phyloP scores from a whole-genome alignment of 2,888 invertebrate genomes.

The Hermaeophaga mercurialis region DNA sequence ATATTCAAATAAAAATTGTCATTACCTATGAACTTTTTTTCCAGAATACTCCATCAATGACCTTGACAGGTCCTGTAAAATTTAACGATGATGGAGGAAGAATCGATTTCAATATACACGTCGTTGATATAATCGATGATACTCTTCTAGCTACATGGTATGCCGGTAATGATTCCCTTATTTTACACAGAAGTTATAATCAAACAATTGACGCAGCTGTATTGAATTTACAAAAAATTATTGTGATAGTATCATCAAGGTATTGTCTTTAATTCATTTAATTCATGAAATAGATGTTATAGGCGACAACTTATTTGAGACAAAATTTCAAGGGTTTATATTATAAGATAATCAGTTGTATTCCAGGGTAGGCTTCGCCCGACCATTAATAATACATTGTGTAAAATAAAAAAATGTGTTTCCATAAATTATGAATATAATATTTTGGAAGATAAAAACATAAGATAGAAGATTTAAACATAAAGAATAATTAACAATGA shows the following conservation, averaged over 20 bases:
- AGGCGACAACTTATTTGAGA: too few relatives aligned
- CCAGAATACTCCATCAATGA: constrained; percentile 52
- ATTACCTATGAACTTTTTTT: constrained; percentile 4
- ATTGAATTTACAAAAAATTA: constrained; percentile 59
- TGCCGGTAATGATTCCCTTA: constrained; percentile 42
- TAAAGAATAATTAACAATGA: too few relatives aligned
- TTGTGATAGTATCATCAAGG: constrained; percentile 65
- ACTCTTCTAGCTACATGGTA: constrained; percentile 63
- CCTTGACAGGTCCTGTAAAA: constrained; percentile 67
- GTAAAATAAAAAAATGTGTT: too few relatives aligned
- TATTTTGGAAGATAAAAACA: too few relatives aligned
- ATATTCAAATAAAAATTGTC: not conserved
- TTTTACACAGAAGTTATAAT: constrained; percentile 46
- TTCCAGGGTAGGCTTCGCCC: too few relatives aligned
- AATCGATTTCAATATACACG: constrained; percentile 64
- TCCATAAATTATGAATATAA: too few relatives aligned
- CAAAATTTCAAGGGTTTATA: too few relatives aligned
- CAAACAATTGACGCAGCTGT: constrained; percentile 55
- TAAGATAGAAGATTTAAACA: too few relatives aligned
- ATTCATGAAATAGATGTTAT: too few relatives aligned
- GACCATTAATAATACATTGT: too few relatives aligned
- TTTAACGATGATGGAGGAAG: constrained; percentile 73
- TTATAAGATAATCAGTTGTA: too few relatives aligned
- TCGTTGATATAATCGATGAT: constrained; percentile 67
- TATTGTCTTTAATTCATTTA: too few relatives aligned